Evolutionary conservation across 1,140 invertebrate genomes (phyloP), one percentile per base, ranked within the genome.

Genomic region (Araneus ventricosus): DNA sequence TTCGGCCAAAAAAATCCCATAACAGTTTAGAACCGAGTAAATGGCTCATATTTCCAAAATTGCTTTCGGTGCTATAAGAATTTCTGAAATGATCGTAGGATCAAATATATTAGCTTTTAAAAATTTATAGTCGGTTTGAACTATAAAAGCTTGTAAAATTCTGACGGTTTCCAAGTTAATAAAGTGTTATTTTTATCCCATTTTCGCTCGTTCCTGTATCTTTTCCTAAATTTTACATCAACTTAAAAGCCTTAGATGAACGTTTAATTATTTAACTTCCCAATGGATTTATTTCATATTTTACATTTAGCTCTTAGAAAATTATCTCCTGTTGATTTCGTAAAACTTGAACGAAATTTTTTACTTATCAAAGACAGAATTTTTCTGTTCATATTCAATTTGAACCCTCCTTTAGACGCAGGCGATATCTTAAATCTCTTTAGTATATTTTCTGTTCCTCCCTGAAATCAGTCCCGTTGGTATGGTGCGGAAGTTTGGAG

Each of bases 51-150:
- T 67, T 67, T 67, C 22, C 24, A 27, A 67, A 67, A 67, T 67
- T 67, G 63, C 63, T 67, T 67, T 67, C 4, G 63, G 27, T 67
- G 24, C n/a, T 22, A 22, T 67, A 67, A n/a, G n/a, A 67, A 67
- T n/a, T 27, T 22, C 63, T 24, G 4, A 27, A 67, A 24, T 22
- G 24, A 27, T 67, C 63, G 24, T 24, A 7, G 27, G 63, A 67
- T 67, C 63, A 67, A 67, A 67, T 67, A 67, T n/a, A 67, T n/a
- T 67, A 67, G 63, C 63, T 67, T n/a, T 27, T 67, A n/a, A 67
- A 67, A 67, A 67, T 22, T 67, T 67, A 27, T n/a, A 67, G 3
- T 67, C n/a, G 6, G 8, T n/a, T 27, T 67, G 7, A 67, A n/a
- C 27, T n/a, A n/a, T 67, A 67, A 27, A 67, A 27, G 24, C 27